A percentile compares a stretch with the other conserved stretches of the same genome.
Evolutionary conservation across 2,797 vertebrate species (phyloP).

Genomic region (Galaxias olidus): DNA sequence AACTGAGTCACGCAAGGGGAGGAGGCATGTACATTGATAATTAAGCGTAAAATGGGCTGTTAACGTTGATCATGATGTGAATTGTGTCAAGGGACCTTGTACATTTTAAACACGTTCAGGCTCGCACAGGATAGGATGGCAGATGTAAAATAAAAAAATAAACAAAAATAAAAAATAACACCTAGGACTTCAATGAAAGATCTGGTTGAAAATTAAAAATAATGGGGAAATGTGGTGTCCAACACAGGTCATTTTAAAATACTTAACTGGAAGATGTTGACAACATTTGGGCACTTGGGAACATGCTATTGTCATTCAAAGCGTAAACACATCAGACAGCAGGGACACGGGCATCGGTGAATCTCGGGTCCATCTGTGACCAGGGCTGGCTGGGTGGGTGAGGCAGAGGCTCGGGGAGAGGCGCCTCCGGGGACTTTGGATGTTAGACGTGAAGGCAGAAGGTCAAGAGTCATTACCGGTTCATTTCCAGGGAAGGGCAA

Average conservation of each 20-base stretch:
- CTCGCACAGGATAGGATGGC: neutral
- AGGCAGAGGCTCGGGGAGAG: conserved; percentile 16
- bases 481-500: conserved; percentile 57
- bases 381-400: conserved; percentile 19
- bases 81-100: neutral
- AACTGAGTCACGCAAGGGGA: neutral
- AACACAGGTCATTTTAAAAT: no score
- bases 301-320: neutral
- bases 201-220: no score
- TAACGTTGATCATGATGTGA: neutral
- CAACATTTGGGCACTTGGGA: neutral
- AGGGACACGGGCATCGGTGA: no score
- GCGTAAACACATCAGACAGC: no score
- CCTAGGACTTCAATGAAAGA: no score
- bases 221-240: no score
- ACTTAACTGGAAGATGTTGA: no score
- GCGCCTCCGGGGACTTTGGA: conserved; percentile 40
- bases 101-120: conserved; percentile 9
- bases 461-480: conserved; percentile 58
- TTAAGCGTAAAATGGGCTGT: neutral
- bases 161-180: no score
- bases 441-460: conserved; percentile 29
- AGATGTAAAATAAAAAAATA: no score
- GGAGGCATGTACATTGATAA: neutral
- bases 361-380: neutral